Base-by-base conservation (phyloP, 1,140 invertebrate species). In the Meloidogyne exigua region DNA sequence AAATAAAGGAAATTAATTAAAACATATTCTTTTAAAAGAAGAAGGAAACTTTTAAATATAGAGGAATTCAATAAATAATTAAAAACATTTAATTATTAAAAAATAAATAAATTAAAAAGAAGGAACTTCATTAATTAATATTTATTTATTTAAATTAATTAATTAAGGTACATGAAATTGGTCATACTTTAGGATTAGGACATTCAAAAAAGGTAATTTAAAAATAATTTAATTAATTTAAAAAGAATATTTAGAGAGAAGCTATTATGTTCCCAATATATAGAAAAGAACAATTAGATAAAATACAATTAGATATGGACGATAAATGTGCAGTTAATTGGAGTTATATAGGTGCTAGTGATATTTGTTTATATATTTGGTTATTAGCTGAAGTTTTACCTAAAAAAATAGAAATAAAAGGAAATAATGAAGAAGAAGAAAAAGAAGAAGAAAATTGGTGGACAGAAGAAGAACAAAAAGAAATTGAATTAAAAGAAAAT, bases 181-280 rank as follows among this genome's bases (percentile, higher is more conserved):
- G 81, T n/a, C 83, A 84, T 70, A 77, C 84, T 15, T 72, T 84
- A 5, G 83, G 83, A 23, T 68, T 84, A 36, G 83, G 83, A 9
- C 83, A 84, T 76, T 84, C 83, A 15, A 85, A 76, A 57, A 83
- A 84, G 39, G 42, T 44, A 15, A 76, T 42, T n/a, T 81, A 84
- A 49, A 18, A 7, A 15, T 68, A 12, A 26, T 7, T 25, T 26
- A 15, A 9, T n/a, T 32, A 28, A 68, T 28, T 68, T 68, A 25
- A 66, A 66, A n/a, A 44, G n/a, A 44, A 21, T 36, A 36, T 13
- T 21, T 26, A 39, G 21, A 25, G 63, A 26, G 32, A 84, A 70
- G 83, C 83, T 15, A 84, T 84, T 26, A 84, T 84, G 83, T 84
- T 78, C 63, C 82, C 83, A 26, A 84, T 86, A 26, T 84, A 84